Conservation (phyloP, 2,113 vertebrate species). For the Malaclemys terrapin region DNA sequence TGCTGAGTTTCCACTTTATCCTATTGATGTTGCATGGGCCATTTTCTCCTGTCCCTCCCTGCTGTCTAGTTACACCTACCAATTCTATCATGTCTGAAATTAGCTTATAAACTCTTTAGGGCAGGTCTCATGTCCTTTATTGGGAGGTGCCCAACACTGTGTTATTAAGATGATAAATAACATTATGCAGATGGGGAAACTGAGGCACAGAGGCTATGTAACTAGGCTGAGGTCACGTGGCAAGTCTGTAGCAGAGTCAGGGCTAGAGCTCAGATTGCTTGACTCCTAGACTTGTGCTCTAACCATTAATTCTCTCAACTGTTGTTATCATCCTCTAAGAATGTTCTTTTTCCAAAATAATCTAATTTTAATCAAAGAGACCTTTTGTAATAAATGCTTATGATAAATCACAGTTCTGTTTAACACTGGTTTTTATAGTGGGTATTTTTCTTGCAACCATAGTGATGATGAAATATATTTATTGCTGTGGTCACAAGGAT, state of each 20-base stretch:
- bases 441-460: not conserved
- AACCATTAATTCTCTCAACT: not conserved
- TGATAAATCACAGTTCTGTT: not conserved
- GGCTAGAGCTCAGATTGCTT: rapidly evolving
- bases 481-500: not conserved
- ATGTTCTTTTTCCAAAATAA: not conserved
- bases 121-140: constrained; percentile 16
- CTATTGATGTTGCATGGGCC: not conserved
- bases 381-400: not conserved
- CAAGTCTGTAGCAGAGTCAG: not conserved
- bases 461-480: not conserved
- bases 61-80: constrained; percentile 34
- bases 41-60: not conserved
- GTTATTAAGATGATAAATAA: not conserved
- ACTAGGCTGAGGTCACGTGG: not conserved
- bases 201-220: not conserved
- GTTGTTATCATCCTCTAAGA: not conserved
- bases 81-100: constrained; percentile 64
- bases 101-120: constrained; percentile 2
- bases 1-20: constrained; percentile 1
- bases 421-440: not conserved
- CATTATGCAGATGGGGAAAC: not conserved
- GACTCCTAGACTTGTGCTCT: not conserved
- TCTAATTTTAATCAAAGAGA: not conserved
- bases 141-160: not conserved